Evolutionary conservation across 2,888 invertebrate genomes (phyloP), one percentile per base, ranked within the genome.

Genomic region (Amiota communis): DNA sequence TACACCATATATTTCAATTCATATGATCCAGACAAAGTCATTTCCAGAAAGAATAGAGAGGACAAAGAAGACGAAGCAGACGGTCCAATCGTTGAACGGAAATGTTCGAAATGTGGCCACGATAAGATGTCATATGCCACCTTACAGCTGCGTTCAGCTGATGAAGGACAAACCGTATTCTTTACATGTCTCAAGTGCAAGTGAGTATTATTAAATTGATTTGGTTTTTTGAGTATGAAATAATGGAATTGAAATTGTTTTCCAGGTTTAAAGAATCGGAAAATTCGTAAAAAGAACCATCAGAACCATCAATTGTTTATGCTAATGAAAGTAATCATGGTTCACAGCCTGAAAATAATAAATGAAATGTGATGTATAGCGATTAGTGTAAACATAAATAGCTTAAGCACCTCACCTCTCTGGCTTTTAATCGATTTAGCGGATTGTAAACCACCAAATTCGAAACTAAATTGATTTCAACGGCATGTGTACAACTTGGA

Each of bases 81-180:
- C 70, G 96, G 97, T 0, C 96, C 96, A 0, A 88, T 95, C 9
- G 95, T 96, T 0, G 96, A 96, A 77, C 91, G 96, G 73, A 93
- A 92, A 86, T 97, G 99, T 89, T 93, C 95, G 0, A 95, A 95
- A 87, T 99, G 99, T 91, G 94, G 94, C 1, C 93, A 97, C 87
- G 95, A 96, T 56, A 94, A 94, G 87, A 98, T 98, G 97, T 96
- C 96, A 0, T 99, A 98, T 89, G 96, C 97, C 8, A 98, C 99
- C 0, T 90, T 98, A 70, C 99, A 99, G 89, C 91, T 99, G 46
- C 91, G 99, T 80, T 98, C 98, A 0, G 99, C 98, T 20, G 99
- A 99, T 93, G 99, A 99, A 93, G 99, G 99, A 0, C 99, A 99
- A 90, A 99, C 99, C 1, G 97, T 99, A 2, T 99, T 99, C 90